Conservation (phyloP, 2,797 vertebrate genomes). For the Megalops cyprinoides region DNA sequence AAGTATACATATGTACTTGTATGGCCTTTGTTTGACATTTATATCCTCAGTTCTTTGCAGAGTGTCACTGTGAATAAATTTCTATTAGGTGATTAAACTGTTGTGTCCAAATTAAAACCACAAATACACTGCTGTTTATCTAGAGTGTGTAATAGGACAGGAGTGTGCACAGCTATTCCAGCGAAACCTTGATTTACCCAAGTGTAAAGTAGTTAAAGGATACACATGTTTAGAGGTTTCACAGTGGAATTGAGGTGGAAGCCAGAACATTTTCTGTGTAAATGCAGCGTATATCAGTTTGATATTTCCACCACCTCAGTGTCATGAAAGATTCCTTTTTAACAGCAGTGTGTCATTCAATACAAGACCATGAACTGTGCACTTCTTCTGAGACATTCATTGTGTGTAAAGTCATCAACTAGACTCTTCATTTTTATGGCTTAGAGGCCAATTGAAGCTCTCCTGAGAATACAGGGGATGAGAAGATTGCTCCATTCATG, state of each 20-base stretch:
- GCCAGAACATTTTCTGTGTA: constrained; percentile 32
- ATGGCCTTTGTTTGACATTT: background rate
- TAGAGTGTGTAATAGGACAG: constrained; percentile 33
- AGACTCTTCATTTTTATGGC: constrained; percentile 46
- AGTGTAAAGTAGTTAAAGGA: constrained; percentile 43
- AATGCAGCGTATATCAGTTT: constrained; percentile 27
- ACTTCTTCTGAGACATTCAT: constrained; percentile 34
- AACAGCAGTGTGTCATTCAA: constrained; percentile 5
- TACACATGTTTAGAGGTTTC: constrained; percentile 40
- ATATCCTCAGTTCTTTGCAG: background rate
- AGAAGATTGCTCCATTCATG: constrained; percentile 4
- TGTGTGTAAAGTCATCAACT: constrained; percentile 42
- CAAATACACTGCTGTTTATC: constrained; percentile 41
- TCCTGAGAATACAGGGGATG: constrained; percentile 22
- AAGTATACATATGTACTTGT: background rate
- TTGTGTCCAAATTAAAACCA: constrained; percentile 23
- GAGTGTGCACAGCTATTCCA: constrained; percentile 37
- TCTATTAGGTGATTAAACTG: background rate
- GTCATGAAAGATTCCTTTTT: background rate
- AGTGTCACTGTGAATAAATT: background rate
- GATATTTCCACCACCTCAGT: background rate
- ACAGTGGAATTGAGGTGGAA: constrained; percentile 8
- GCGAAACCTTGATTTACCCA: constrained; percentile 36
- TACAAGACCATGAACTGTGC: background rate
- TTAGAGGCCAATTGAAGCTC: constrained; percentile 47